Base-by-base conservation (phyloP, 2,113 vertebrate species). In the Podarcis raffonei region DNA sequence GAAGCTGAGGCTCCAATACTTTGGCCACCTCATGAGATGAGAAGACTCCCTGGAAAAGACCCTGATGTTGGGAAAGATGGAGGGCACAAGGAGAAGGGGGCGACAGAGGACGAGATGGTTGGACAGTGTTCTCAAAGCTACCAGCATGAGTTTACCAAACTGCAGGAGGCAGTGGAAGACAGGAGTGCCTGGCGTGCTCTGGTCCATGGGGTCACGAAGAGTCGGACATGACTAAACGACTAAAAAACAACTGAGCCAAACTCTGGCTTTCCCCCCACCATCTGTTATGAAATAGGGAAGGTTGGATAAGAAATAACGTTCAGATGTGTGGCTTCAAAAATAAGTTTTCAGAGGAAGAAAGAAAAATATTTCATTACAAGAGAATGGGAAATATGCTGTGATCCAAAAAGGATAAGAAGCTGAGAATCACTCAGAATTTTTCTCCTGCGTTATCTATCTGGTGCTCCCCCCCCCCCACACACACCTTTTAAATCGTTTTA, bases 341-440 rank as follows among this genome's bases (percentile, higher is more conserved):
- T 62, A 71, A 2, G 13, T 42, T 65, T 91, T 75, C 13, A 4
- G 32, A 22, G 15, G 25, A 48, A 23, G 90, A 89, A 91, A 91
- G 75, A 1, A 92, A 93, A 89, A 90, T 87, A 65, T 4, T 82
- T 87, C 74, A n/a, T 77, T 90, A 85, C 0, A 57, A 2, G 0
- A 0, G 62, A 85, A 86, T 3, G 69, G 22, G 3, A 94, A 93
- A 87, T 69, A 87, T 2, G 20, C 5, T 79, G 42, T n/a, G 82
- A 89, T 3, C 2, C 35, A 68, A 74, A 74, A 74, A 5, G n/a
- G 12, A 62, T 72, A 65, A 84, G 22, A 89, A 90, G 59, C 12
- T 53, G 83, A 91, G 53, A 94, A 91, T 59, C 93, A 86, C 12
- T 89, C 0, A 85, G 39, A 48, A 65, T 84, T 94, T 94, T 86